These are phyloP conservation scores for Schrankia costaestrigalis DNA, from an alignment of 2,888 invertebrate species.

Conservation along the genomic window DNA sequence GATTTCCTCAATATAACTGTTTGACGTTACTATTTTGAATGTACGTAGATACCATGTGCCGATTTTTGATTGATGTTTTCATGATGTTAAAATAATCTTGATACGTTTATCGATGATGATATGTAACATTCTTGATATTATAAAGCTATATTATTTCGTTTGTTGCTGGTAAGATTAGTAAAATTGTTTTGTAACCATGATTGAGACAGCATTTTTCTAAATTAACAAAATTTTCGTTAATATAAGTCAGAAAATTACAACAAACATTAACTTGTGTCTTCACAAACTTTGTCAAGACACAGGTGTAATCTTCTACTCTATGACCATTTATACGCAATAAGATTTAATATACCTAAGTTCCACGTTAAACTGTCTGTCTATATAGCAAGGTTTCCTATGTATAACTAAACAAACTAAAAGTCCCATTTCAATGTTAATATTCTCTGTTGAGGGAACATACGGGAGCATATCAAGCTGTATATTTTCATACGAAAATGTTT, in stretches of 20 bases:
- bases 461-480: no score
- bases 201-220: no score
- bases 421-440: conserved; percentile 11
- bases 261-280: no score
- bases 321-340: conserved; percentile 5
- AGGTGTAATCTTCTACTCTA: no score
- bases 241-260: no score
- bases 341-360: conserved; percentile 7
- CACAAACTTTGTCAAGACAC: no score
- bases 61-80: conserved; percentile 24
- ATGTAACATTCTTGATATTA: no score
- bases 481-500: no score
- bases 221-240: no score
- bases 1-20: conserved; percentile 75
- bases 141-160: no score
- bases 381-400: conserved; percentile 5
- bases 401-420: conserved; percentile 11
- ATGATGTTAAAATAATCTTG: conserved; percentile 9
- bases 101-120: conserved; percentile 19
- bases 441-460: conserved; percentile 4
- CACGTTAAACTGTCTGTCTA: conserved; percentile 3
- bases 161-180: no score
- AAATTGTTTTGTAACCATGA: no score
- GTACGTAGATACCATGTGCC: conserved; percentile 22
- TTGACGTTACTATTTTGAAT: conserved; percentile 55